Evolutionary conservation across 2,113 vertebrate genomes (phyloP).

Genomic region (Alligator mississippiensis): DNA sequence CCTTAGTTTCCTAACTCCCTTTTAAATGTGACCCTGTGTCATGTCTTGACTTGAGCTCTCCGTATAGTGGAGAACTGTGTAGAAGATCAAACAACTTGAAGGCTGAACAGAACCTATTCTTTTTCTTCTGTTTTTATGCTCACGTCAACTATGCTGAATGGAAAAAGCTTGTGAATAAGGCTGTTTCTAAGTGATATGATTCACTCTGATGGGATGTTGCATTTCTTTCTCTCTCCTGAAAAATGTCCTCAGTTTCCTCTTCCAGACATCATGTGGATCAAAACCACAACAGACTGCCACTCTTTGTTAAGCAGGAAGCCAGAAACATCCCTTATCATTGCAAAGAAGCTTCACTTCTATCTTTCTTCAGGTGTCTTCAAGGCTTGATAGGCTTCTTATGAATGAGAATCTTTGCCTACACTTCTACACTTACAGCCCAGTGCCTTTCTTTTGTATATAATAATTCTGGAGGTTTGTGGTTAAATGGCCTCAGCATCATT

Average conservation of each 20-base stretch:
- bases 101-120: conserved; percentile 6
- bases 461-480: conserved; percentile 58
- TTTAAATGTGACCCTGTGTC: neutral
- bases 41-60: neutral
- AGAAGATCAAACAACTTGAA: neutral
- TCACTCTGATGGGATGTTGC: conserved; percentile 66
- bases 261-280: conserved; percentile 65
- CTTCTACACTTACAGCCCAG: neutral
- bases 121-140: conserved; percentile 14
- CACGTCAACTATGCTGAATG: conserved; percentile 33
- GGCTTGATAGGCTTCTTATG: conserved; percentile 36
- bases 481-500: conserved; percentile 36
- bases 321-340: conserved; percentile 51
- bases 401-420: neutral
- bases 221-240: conserved; percentile 59
- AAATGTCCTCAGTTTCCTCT: conserved; percentile 27
- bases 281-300: conserved; percentile 72
- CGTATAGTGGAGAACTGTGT: neutral
- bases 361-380: conserved; percentile 54
- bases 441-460: conserved; percentile 17
- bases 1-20: neutral
- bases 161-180: conserved; percentile 73
- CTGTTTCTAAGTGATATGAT: conserved; percentile 73
- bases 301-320: conserved; percentile 19
- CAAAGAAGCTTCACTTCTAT: conserved; percentile 20